Conservation (phyloP, 2,888 invertebrate species). For the Xiphydria camelus region DNA sequence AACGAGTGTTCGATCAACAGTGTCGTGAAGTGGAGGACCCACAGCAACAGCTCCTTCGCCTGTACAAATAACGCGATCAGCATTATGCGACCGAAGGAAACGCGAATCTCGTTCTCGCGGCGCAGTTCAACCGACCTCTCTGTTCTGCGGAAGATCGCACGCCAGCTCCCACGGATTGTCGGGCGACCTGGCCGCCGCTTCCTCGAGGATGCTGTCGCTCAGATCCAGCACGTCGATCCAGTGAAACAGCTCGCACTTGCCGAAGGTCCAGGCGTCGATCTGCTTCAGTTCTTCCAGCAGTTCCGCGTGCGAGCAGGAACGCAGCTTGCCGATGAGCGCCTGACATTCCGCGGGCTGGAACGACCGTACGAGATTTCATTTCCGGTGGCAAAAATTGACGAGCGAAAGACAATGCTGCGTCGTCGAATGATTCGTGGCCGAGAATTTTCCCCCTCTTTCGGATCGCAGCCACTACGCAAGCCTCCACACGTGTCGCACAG, state of each 20-base stretch:
- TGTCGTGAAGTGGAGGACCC: conserved; percentile 80
- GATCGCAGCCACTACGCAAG: too few relatives aligned
- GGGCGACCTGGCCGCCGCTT: conserved; percentile 67
- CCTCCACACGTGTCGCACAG: too few relatives aligned
- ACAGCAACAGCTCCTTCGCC: conserved; percentile 73
- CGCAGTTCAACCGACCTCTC: conserved; percentile 63
- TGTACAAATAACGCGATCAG: conserved; percentile 47
- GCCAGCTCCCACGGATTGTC: conserved; percentile 72
- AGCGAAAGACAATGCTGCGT: too few relatives aligned
- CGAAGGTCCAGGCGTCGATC: conserved; percentile 82
- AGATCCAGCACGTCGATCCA: conserved; percentile 84
- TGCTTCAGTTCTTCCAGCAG: conserved; percentile 70
- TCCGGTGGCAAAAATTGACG: too few relatives aligned
- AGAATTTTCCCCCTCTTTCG: too few relatives aligned
- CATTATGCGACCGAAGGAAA: too few relatives aligned
- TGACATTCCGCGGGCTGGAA: conserved; percentile 75
- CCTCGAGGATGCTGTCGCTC: conserved; percentile 74
- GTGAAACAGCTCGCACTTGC: conserved; percentile 84
- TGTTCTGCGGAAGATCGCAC: conserved; percentile 71
- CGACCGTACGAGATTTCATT: too few relatives aligned
- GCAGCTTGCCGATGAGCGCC: conserved; percentile 73
- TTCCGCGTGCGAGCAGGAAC: conserved; percentile 68
- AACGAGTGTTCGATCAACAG: conserved; percentile 85
- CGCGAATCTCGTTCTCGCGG: too few relatives aligned
- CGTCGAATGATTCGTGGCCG: too few relatives aligned